A percentile compares a stretch with the other conserved stretches of the same genome.
These are phyloP conservation scores for Tachuris rubrigastra DNA, from an alignment of 2,113 vertebrate species.

Conservation along the genomic window DNA sequence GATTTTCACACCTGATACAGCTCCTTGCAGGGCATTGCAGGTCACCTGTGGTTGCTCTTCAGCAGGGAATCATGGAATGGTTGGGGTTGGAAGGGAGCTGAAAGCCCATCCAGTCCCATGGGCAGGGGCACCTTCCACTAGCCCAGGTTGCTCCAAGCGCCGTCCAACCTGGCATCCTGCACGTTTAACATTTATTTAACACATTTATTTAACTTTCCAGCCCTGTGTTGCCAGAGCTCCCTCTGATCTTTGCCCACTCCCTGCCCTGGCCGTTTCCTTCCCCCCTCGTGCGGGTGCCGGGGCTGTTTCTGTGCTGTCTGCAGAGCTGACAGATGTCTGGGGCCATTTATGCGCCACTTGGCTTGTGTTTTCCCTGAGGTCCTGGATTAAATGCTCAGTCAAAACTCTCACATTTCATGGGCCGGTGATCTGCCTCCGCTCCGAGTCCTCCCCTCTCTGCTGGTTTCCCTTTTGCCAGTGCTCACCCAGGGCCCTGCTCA, in stretches of 20 bases:
- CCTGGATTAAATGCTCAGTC: neutral
- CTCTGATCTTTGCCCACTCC: neutral
- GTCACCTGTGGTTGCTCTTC: neutral
- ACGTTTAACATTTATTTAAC: neutral
- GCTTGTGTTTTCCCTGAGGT: slow-evolving; percentile 19
- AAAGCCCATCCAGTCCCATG: neutral
- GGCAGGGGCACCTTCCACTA: neutral
- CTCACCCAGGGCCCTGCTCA: neutral
- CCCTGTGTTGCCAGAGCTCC: neutral
- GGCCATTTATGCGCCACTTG: neutral
- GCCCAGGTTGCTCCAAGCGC: neutral
- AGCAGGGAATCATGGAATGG: neutral
- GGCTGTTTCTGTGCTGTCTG: neutral
- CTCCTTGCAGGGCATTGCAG: neutral
- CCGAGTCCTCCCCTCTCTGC: neutral
- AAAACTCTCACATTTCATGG: neutral
- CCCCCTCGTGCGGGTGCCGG: fast-evolving
- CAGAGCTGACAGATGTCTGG: neutral
- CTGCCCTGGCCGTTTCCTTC: fast-evolving
- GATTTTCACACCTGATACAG: fast-evolving
- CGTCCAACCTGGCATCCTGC: fast-evolving
- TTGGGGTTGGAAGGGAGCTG: neutral
- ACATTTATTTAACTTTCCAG: neutral
- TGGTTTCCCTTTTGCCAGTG: neutral
- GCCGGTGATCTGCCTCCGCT: neutral